These are phyloP conservation scores for Cuculus canorus DNA, from an alignment of 2,797 vertebrate species.

Conservation along the genomic window DNA sequence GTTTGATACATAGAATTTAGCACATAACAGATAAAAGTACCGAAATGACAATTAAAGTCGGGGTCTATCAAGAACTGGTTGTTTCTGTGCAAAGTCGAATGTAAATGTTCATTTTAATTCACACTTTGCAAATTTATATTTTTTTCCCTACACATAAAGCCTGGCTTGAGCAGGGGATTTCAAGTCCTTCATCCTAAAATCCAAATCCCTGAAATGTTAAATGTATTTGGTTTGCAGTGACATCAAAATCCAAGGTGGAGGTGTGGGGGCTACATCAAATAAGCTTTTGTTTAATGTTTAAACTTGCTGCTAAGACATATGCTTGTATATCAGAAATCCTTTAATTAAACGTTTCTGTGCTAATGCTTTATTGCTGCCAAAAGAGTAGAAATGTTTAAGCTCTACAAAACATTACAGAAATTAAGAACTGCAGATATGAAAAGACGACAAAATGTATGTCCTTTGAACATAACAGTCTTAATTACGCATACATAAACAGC, in stretches of 20 bases:
- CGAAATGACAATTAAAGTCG: background rate
- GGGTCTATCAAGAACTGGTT: background rate
- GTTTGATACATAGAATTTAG: background rate
- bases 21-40: background rate
- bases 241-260: background rate
- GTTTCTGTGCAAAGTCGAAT: background rate
- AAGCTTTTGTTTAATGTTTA: background rate
- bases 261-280: background rate
- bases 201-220: background rate
- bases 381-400: background rate
- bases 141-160: background rate
- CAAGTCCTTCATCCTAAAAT: background rate
- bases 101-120: background rate
- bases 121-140: background rate
- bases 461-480: background rate
- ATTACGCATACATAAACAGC: background rate
- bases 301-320: background rate
- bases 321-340: background rate
- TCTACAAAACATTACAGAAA: background rate
- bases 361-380: background rate
- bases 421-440: background rate
- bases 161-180: background rate
- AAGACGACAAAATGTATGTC: background rate
- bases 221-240: background rate
- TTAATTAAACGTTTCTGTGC: background rate